Percentiles rank a stretch among this genome's conserved stretches.
Evolutionary conservation across 1,140 invertebrate species (phyloP).

Genomic region (Drosophila malerkotliana): DNA sequence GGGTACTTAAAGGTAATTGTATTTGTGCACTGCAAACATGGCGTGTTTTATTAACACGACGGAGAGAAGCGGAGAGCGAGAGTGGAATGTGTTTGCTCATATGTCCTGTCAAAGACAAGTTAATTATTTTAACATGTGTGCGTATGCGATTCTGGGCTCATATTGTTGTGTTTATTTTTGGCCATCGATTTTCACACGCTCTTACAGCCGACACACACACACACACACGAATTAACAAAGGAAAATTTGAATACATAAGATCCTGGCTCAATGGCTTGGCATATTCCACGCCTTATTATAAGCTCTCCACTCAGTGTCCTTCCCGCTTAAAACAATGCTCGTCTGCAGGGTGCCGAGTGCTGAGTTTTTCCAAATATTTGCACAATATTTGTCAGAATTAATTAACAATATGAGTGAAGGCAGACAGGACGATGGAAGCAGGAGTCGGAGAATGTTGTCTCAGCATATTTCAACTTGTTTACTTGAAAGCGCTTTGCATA

Average conservation of each 20-base stretch:
- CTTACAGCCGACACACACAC: slow-evolving; percentile 14
- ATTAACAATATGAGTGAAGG: slow-evolving; percentile 58
- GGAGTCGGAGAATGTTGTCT: slow-evolving; percentile 30
- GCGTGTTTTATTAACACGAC: slow-evolving; percentile 47
- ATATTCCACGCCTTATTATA: slow-evolving; percentile 41
- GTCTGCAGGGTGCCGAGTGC: slow-evolving; percentile 7
- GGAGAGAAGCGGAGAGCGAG: slow-evolving; percentile 7
- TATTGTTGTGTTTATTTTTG: slow-evolving; percentile 69
- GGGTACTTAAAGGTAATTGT: slow-evolving; percentile 73
- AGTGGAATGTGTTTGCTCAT: slow-evolving; percentile 70
- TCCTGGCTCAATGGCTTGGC: slow-evolving; percentile 31
- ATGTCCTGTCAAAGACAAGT: slow-evolving; percentile 79
- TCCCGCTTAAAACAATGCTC: slow-evolving; percentile 1
- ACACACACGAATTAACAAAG: slow-evolving; percentile 17
- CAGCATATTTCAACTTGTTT: slow-evolving; percentile 69
- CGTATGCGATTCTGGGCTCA: slow-evolving; percentile 9
- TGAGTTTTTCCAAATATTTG: slow-evolving; percentile 71
- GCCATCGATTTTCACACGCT: slow-evolving; percentile 74
- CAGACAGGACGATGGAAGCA: too few species aligned
- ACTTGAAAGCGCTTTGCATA: slow-evolving; percentile 63
- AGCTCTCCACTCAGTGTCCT: slow-evolving; percentile 25
- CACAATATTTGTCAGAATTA: slow-evolving; percentile 79
- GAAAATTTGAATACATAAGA: slow-evolving; percentile 20
- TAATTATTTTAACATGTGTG: slow-evolving; percentile 74
- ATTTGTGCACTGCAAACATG: slow-evolving; percentile 67